Evolutionary conservation across 2,888 invertebrate genomes (phyloP).

Genomic region (Luperina testacea): DNA sequence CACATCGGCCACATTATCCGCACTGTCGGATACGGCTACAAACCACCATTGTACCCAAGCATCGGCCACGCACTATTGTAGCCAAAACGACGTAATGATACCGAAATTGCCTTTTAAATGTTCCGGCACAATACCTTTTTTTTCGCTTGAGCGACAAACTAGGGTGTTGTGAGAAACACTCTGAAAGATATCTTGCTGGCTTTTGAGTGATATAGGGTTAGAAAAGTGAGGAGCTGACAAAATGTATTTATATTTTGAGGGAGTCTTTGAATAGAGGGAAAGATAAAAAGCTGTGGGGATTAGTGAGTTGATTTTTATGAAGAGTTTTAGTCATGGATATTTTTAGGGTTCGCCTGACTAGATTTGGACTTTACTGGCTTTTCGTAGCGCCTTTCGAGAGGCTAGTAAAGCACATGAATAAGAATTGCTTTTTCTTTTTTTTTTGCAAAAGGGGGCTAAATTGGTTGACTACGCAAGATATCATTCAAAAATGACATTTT

Average conservation of each 20-base stretch:
- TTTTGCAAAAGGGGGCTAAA: background rate
- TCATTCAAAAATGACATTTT: too few species aligned
- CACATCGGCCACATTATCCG: slow-evolving; percentile 55
- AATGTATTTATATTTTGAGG: slow-evolving; percentile 40
- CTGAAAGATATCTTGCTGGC: slow-evolving; percentile 35
- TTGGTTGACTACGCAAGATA: background rate
- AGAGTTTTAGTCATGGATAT: slow-evolving; percentile 3
- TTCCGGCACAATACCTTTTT: slow-evolving; percentile 48
- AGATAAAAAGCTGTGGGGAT: slow-evolving; percentile 9
- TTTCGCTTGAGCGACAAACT: slow-evolving; percentile 54
- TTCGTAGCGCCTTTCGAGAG: background rate
- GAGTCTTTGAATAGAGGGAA: slow-evolving; percentile 28
- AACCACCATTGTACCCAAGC: slow-evolving; percentile 53
- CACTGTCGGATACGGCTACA: slow-evolving; percentile 50
- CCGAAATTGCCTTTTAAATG: slow-evolving; percentile 64
- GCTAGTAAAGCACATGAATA: background rate
- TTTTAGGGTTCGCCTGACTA: background rate
- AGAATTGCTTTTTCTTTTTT: background rate
- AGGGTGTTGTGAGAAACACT: slow-evolving; percentile 41
- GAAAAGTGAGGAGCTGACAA: slow-evolving; percentile 33
- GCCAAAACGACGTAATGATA: slow-evolving; percentile 58
- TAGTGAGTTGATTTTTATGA: background rate
- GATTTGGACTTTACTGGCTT: background rate
- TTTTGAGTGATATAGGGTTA: slow-evolving; percentile 33
- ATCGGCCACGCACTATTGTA: slow-evolving; percentile 57